These are phyloP conservation scores for Melanargia galathea DNA, from an alignment of 2,888 invertebrate genomes.

Conservation along the genomic window DNA sequence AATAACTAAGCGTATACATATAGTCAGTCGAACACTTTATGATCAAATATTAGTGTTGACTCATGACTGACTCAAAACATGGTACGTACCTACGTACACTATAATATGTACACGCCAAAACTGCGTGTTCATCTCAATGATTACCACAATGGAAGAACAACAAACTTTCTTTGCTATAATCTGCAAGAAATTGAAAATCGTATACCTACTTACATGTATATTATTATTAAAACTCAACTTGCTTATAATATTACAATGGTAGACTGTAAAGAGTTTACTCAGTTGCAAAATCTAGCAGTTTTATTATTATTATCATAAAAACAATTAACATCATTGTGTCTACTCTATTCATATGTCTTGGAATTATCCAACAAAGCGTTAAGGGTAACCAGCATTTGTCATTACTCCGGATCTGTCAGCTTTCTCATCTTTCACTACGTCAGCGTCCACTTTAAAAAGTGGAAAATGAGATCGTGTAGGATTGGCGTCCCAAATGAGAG, in stretches of 20 bases:
- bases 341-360: conserved; percentile 20
- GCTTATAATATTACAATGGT: neutral
- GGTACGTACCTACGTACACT: too few relatives aligned
- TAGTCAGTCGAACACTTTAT: neutral
- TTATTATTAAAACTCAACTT: neutral
- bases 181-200: neutral
- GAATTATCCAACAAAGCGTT: conserved; percentile 33
- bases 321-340: conserved; percentile 30
- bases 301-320: conserved; percentile 29
- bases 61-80: neutral
- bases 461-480: too few relatives aligned
- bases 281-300: neutral
- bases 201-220: neutral
- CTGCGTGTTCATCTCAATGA: neutral
- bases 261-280: neutral
- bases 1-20: neutral
- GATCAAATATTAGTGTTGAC: neutral
- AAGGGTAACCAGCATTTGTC: neutral
- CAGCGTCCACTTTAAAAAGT: too few relatives aligned
- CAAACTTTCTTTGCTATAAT: neutral
- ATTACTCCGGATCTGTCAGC: neutral
- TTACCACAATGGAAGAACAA: neutral
- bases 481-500: too few relatives aligned
- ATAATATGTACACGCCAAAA: neutral
- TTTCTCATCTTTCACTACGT: too few relatives aligned